Base-by-base conservation (phyloP, 2,888 invertebrate genomes). In the Hetaerina titia region DNA sequence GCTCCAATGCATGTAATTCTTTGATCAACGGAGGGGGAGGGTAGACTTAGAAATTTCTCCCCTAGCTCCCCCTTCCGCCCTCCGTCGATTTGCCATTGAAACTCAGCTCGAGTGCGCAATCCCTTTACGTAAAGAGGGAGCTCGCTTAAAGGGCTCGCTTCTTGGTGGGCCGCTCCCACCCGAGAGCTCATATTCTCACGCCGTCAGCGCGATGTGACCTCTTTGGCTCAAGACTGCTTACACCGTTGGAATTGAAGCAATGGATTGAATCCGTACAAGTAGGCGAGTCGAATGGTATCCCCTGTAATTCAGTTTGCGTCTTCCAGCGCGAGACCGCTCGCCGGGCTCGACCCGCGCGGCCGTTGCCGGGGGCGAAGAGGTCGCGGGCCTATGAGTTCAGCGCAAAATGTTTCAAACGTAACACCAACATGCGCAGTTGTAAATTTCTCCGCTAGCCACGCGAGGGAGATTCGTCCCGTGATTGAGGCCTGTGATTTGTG, bases 191-290 rank as follows among this genome's bases (percentile, higher is more conserved):
- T 13, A 81, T 81, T 81, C 31, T 81, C 81, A 81, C 31, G 81
- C 81, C 31, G 81, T 31, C 81, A 81, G 81, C 31, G 25, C 19
- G 25, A 31, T 89, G 57, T 58, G 89, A 89, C 89, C 56, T 89
- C 57, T 89, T 89, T 89, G 89, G 89, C 57, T 89, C 89, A 22
- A 69, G 81, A 81, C 31, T 81, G 81, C 58, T 89, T n/a, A 58
- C 56, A 56, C 89, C 57, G n/a, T n/a, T 22, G 57, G 58, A 89
- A 89, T 58, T 13, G 57, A 89, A 57, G 56, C 89, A 58, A 15
- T n/a, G 56, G 22, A 58, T 89, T 89, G 89, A 89, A 89, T 45
- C 89, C 56, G 13, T 56, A 89, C 89, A 89, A 89, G 58, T 69
- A 81, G 81, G 22, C 11, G 31, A 81, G 81, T 31, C 81, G 81